These are phyloP conservation scores for Myzus persicae DNA, from an alignment of 1,140 invertebrate species.

Conservation along the genomic window DNA sequence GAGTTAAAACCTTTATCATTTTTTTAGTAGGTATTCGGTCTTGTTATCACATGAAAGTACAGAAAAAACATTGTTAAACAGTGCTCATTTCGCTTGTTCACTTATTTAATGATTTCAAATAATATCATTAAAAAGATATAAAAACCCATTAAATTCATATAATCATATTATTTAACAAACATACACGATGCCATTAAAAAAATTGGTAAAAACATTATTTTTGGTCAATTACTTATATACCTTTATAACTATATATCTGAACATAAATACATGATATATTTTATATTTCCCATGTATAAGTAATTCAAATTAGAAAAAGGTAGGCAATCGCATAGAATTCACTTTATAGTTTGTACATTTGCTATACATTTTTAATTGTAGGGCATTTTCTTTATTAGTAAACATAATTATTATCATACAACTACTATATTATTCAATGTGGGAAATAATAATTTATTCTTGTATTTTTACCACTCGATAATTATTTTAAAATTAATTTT, in stretches of 20 bases:
- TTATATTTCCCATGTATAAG: neutral
- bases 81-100: neutral
- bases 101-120: constrained; percentile 7
- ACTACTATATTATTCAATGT: neutral
- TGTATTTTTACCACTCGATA: neutral
- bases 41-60: neutral
- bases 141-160: neutral
- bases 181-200: neutral
- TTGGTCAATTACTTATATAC: neutral
- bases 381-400: neutral
- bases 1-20: neutral
- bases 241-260: no score
- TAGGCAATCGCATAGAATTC: neutral
- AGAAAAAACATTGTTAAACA: neutral
- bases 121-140: neutral
- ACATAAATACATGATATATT: constrained; percentile 5
- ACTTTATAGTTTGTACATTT: neutral
- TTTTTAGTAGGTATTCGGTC: neutral
- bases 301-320: neutral
- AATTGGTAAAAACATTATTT: neutral
- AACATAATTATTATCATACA: neutral
- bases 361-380: neutral
- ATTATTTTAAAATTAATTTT: constrained; percentile 4
- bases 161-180: neutral
- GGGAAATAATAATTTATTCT: neutral